Evolutionary conservation across 1,140 invertebrate species (phyloP), one percentile per base, ranked within the genome.

Genomic region (Anoplolepis gracilipes): DNA sequence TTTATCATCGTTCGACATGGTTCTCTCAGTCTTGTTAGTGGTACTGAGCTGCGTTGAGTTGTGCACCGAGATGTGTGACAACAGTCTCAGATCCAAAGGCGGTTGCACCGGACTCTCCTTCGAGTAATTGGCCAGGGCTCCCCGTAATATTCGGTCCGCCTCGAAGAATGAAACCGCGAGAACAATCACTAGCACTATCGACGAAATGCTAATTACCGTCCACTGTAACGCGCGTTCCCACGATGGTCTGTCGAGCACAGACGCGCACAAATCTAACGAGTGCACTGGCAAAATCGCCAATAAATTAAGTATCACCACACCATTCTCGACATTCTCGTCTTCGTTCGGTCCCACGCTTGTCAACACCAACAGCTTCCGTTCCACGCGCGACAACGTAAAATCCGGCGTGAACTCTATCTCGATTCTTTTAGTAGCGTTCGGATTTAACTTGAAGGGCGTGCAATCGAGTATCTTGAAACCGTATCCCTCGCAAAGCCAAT

Each of bases 371-470:
- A 97, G 95, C 57, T 95, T 94, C 19, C 98, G 96, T 84, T 97
- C 96, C 33, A 98, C 96, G 81, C 97, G 96, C 0, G 98, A 96
- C 81, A 99, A 95, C 4, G 98, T 98, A 92, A 99, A 99, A 95
- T 99, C 99, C 8, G 99, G 97, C 0, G 98, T 98, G 93, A 99
- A 99, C 76, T 97, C 97, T 88, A 99, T 98, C 91, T 99, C 98
- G 39, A 99, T 97, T 92, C 97, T 97, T 89, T 96, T 96, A n/a
- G 97, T 97, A 11, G 96, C 96, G 94, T 99, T 99, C 19, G 98
- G 98, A 76, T 95, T 94, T 53, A 99, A 95, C 57, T 96, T 95
- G 93, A 99, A 98, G 11, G 97, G 96, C 33, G 96, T 95, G 94
- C 99, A 99, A 90, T 99, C 97, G 28, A 98, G 94, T 25, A 99